A percentile compares a stretch with the other conserved stretches of the same genome.
Evolutionary conservation across 1,140 invertebrate genomes (phyloP).

Genomic region (Cecropterus lyciades): DNA sequence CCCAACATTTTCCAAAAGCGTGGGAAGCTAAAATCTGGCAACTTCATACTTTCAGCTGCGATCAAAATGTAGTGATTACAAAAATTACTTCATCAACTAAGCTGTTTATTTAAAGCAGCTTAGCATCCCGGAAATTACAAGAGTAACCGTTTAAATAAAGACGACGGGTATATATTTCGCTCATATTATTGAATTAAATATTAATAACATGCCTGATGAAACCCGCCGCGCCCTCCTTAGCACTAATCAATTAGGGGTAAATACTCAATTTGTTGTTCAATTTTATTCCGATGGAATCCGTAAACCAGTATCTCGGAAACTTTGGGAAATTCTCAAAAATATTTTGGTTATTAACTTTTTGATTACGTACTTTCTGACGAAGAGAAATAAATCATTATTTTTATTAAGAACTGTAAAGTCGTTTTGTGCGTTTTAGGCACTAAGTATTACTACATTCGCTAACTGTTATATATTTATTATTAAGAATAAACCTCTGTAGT

Average conservation of each 20-base stretch:
- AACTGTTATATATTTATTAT: no score
- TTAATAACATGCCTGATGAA: slow-evolving; percentile 61
- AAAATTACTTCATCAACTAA: not conserved
- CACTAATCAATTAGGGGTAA: slow-evolving; percentile 62
- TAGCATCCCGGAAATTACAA: no score
- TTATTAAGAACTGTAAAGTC: no score
- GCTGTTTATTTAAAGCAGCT: not conserved
- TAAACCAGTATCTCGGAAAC: slow-evolving; percentile 10
- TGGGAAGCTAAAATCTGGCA: no score
- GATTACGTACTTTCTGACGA: not conserved
- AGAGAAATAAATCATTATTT: no score
- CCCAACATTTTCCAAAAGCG: no score
- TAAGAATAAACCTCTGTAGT: no score
- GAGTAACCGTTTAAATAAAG: slow-evolving; percentile 10
- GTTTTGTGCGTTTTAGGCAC: no score
- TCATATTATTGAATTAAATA: slow-evolving; percentile 66
- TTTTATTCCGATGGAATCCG: slow-evolving; percentile 26
- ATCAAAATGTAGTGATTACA: no score
- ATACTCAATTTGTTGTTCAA: slow-evolving; percentile 54
- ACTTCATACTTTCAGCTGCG: no score
- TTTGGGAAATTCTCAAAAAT: not conserved
- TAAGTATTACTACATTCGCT: no score
- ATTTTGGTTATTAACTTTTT: slow-evolving; percentile 5
- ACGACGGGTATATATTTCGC: slow-evolving; percentile 1
- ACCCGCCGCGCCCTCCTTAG: slow-evolving; percentile 39